Conservation (phyloP, 2,888 invertebrate species). For the Agonopterix alstromeriana region DNA sequence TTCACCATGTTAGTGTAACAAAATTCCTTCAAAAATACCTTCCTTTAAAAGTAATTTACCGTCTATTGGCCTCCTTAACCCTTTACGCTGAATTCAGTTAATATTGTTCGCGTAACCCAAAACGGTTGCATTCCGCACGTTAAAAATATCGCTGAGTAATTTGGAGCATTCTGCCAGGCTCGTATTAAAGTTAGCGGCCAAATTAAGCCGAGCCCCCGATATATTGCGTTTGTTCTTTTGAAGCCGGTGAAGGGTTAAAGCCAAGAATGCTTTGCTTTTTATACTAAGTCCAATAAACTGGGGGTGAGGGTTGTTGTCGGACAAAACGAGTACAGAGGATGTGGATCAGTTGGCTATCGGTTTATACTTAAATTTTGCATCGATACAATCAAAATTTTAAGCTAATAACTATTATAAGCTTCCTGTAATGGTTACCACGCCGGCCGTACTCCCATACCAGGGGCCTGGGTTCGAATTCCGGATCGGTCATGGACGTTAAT, state of each 20-base stretch:
- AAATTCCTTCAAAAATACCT: slow-evolving; percentile 14
- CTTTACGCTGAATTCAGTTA: slow-evolving; percentile 46
- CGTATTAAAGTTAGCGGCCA: slow-evolving; percentile 67
- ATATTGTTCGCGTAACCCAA: slow-evolving; percentile 64
- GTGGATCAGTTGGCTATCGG: too few relatives aligned
- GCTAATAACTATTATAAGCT: too few relatives aligned
- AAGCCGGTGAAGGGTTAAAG: slow-evolving; percentile 74
- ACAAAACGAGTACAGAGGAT: too few relatives aligned
- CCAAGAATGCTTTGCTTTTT: slow-evolving; percentile 77
- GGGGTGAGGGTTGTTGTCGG: slow-evolving; percentile 23
- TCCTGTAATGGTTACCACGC: too few relatives aligned
- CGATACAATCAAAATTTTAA: too few relatives aligned
- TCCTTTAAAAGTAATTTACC: slow-evolving; percentile 10
- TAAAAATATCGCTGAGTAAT: slow-evolving; percentile 75
- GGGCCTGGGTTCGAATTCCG: too few relatives aligned
- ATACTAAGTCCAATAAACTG: slow-evolving; percentile 60
- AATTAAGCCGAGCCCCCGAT: slow-evolving; percentile 71
- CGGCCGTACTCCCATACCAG: too few relatives aligned
- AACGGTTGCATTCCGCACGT: slow-evolving; percentile 69
- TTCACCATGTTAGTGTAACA: slow-evolving; percentile 6
- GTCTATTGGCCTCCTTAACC: slow-evolving; percentile 39
- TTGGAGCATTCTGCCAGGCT: slow-evolving; percentile 66
- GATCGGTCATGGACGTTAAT: too few relatives aligned
- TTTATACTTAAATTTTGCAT: too few relatives aligned
- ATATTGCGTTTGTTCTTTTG: slow-evolving; percentile 77